Evolutionary conservation across 2,113 vertebrate genomes (phyloP).

Genomic region (Xerus inauris): DNA sequence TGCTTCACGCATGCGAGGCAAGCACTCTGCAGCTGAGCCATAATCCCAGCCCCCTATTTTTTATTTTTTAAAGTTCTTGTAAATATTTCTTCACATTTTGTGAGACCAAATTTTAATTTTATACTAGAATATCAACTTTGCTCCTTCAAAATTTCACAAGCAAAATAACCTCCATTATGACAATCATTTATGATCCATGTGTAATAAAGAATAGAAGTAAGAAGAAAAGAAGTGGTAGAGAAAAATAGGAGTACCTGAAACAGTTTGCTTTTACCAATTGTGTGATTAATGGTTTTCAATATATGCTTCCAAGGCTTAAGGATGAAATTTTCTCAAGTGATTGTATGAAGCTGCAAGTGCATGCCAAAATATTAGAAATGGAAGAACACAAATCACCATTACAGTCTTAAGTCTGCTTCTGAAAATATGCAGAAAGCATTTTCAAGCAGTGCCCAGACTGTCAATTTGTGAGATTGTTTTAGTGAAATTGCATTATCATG

Average conservation of each 20-base stretch:
- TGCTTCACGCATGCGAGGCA: too few species aligned
- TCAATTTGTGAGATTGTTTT: not conserved
- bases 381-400: not conserved
- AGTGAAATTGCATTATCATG: not conserved
- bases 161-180: not conserved
- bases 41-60: too few species aligned
- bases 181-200: not conserved
- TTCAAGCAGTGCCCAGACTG: not conserved
- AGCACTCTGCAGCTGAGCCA: too few species aligned
- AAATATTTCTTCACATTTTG: conserved; percentile 2
- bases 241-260: not conserved
- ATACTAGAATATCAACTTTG: not conserved
- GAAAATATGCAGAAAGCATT: not conserved
- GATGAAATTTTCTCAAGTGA: not conserved
- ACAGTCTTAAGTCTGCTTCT: not conserved
- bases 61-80: not conserved
- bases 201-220: not conserved
- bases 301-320: not conserved
- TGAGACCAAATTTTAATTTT: conserved; percentile 42
- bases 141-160: conserved; percentile 21
- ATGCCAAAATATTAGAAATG: not conserved
- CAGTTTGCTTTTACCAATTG: not conserved
- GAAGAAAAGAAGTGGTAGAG: not conserved
- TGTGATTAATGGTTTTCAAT: not conserved
- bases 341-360: not conserved